phyloP scores from a whole-genome alignment of 1,140 invertebrate genomes.

The Radopholus similis region DNA sequence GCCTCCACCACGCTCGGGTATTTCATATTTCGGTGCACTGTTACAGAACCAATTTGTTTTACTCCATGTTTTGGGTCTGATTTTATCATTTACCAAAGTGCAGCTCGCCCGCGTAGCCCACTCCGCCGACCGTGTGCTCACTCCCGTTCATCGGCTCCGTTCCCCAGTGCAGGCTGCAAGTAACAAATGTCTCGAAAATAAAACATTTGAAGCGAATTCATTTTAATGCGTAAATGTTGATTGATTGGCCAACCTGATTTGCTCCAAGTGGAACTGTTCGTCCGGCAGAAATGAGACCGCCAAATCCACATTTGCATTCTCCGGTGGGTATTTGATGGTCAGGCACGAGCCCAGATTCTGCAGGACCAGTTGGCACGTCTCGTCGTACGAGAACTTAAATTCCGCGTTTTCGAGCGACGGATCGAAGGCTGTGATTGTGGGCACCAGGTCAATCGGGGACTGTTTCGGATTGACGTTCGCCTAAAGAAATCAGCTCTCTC shows the following conservation, averaged over 20 bases:
- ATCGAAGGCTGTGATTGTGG: constrained; percentile 54
- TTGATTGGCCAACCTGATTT: too few relatives aligned
- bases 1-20: constrained; percentile 49
- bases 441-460: constrained; percentile 58
- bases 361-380: constrained; percentile 42
- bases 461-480: constrained; percentile 53
- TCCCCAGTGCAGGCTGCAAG: background rate
- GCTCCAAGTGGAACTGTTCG: constrained; percentile 55
- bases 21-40: constrained; percentile 57
- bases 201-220: constrained; percentile 53
- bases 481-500: constrained; percentile 19
- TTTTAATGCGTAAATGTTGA: too few relatives aligned
- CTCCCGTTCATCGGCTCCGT: constrained; percentile 58
- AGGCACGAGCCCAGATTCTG: constrained; percentile 45
- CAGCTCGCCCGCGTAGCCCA: constrained; percentile 57
- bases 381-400: constrained; percentile 51
- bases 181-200: too few relatives aligned
- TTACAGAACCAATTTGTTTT: constrained; percentile 51
- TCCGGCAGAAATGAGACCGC: constrained; percentile 51
- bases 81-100: too few relatives aligned
- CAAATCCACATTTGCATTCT: constrained; percentile 25
- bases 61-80: too few relatives aligned
- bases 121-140: constrained; percentile 56
- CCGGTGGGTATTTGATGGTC: constrained; percentile 41
- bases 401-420: constrained; percentile 50